Evolutionary conservation across 2,113 vertebrate genomes (phyloP).

Genomic region (Gymnorhina tibicen): DNA sequence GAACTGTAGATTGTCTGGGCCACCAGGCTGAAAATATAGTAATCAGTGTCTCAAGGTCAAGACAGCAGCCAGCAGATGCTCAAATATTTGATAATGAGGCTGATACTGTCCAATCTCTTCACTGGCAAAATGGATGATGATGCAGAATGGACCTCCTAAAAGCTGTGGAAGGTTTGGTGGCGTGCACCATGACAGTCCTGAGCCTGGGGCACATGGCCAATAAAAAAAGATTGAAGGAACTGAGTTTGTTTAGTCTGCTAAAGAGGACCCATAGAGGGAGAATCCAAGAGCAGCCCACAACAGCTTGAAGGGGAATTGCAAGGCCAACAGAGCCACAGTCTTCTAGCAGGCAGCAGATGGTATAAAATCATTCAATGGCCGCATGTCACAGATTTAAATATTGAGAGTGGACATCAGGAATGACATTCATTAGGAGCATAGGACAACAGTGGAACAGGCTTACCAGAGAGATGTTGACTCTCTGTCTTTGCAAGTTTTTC

Average conservation of each 20-base stretch:
- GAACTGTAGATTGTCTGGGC: not conserved
- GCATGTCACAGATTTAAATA: not conserved
- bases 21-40: not conserved
- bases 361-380: not conserved
- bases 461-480: not conserved
- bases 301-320: not conserved
- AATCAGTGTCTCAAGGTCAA: not conserved
- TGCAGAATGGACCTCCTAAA: not conserved
- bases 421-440: not conserved
- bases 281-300: not conserved
- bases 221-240: not conserved
- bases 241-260: not conserved
- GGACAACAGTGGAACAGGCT: not conserved
- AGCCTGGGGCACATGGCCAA: not conserved
- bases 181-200: not conserved
- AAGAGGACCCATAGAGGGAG: not conserved
- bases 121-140: not conserved
- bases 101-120: not conserved
- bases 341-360: not conserved
- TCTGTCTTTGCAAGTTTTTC: not conserved
- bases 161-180: not conserved
- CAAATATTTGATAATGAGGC: not conserved
- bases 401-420: not conserved
- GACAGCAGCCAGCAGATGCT: not conserved
- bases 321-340: not conserved